Evolutionary conservation across 2,888 invertebrate genomes (phyloP), one percentile per base, ranked within the genome.

Genomic region (Leptothorax acervorum): DNA sequence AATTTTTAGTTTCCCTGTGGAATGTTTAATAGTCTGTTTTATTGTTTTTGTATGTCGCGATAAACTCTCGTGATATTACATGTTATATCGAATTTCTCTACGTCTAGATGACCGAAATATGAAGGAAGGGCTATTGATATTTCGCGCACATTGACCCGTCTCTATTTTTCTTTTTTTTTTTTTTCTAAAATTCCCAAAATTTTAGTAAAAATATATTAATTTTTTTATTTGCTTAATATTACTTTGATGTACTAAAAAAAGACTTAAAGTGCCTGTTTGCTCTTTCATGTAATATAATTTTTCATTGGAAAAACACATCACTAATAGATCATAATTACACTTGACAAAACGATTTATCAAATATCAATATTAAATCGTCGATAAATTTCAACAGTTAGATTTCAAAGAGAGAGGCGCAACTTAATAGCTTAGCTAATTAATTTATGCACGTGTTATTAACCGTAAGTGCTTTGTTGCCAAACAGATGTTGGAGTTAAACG

Each of bases 51-150:
- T 39, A 66, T 12, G 42, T 18, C 55, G 15, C 55, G 31, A 57
- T 68, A 70, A 57, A n/a, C n/a, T 78, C 23, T 79, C 45, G 12
- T 70, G 35, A 48, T 57, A 57, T 79, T 18, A 79, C 45, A 45
- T 35, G 23, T 71, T 2, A 78, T 53, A 53, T 76, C 15, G 23
- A 35, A 79, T 70, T 75, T 57, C 4, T 55, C n/a, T n/a, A 57
- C 15, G 18, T 78, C 12, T 45, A 1, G 6, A 45, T 45, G 35
- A 70, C 6, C 15, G 35, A 70, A 57, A 70, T 45, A 45, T 6
- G 11, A 79, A 57, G 12, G 2, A 42, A 42, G 31, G 12, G 28
- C 11, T 65, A 63, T 39, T 42, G 18, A 66, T 28, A 73, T 12
- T 55, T 51, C 42, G 23, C 35, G n/a, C 3, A 66, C 2, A 8